These are phyloP conservation scores for Lepidothrix coronata DNA, from an alignment of 2,113 vertebrate genomes.

Conservation along the genomic window DNA sequence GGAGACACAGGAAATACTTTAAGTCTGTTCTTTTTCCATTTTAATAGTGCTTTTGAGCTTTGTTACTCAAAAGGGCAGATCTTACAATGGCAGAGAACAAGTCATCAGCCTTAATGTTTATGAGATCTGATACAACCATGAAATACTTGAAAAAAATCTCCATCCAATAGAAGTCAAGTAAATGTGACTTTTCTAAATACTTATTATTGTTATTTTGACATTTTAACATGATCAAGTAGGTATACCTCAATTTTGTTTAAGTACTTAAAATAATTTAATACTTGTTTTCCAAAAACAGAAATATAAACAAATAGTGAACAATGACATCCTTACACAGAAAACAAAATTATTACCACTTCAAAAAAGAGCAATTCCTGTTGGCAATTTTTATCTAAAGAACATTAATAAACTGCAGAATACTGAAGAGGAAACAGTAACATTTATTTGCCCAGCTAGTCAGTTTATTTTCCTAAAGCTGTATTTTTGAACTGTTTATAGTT, in stretches of 20 bases:
- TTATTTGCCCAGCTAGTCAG: background rate
- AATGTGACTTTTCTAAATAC: background rate
- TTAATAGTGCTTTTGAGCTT: constrained; percentile 52
- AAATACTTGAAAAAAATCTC: background rate
- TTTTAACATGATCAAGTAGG: background rate
- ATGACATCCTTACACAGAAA: background rate
- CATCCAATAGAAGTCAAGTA: background rate
- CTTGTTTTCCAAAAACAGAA: background rate
- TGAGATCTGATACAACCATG: background rate
- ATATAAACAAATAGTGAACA: background rate
- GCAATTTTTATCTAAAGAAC: background rate
- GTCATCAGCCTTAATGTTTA: background rate
- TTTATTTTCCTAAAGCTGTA: background rate
- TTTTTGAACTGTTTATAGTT: background rate
- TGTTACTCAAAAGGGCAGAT: background rate
- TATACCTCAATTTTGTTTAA: background rate
- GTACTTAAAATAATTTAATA: background rate
- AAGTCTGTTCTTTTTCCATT: constrained; percentile 42
- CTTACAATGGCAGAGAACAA: constrained; percentile 28
- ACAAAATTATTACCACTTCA: background rate
- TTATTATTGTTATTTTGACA: background rate
- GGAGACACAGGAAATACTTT: constrained; percentile 51
- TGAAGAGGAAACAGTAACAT: background rate
- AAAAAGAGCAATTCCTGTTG: background rate
- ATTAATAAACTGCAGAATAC: background rate